Base-by-base conservation (phyloP, 2,888 invertebrate species). In the Melipona bicolor region DNA sequence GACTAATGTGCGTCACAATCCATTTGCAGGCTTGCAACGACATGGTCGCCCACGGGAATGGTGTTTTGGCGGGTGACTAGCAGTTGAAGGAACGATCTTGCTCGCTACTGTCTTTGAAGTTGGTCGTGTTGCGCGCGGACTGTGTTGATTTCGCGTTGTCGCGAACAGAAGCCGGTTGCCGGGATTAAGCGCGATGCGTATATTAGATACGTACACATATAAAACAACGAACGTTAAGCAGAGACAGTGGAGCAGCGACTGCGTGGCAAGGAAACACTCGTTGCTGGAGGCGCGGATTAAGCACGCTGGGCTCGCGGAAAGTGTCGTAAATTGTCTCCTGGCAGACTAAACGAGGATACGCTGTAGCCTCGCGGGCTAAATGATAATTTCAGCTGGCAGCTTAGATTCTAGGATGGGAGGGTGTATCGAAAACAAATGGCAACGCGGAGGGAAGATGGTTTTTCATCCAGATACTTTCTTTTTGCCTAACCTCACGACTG, bases 281-380 rank as follows among this genome's bases (percentile, higher is more conserved):
- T 71, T 67, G 72, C 79, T 81, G 78, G 74, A 83, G 73, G 79
- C 73, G 82, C 86, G 89, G 91, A 92, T 92, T 92, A 92, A 89
- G 79, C 70, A 61, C 70, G 76, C 71, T 24, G 54, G 70, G 43
- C 72, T 81, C 61, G 77, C 72, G 80, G 88, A 86, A 91, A 91
- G 87, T 90, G 84, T 85, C 91, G 89, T 92, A 92, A 93, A 92
- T 92, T 91, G 88, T 91, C 90, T 85, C 79, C 79, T 62, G 69
- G 75, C 82, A 84, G 88, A 85, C 90, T 89, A 90, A 90, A 86
- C 90, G 88, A 87, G 85, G 79, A 88, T 87, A 84, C 62, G 79
- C 82, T 77, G 78, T 64, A 75, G 75, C 81, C 78, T 80, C 19
- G 43, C 36, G 75, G 84, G 87, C 81, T 85, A 82, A 86, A 89